These are phyloP conservation scores for Drosophila dives DNA, from an alignment of 2,888 invertebrate genomes.

Conservation along the genomic window DNA sequence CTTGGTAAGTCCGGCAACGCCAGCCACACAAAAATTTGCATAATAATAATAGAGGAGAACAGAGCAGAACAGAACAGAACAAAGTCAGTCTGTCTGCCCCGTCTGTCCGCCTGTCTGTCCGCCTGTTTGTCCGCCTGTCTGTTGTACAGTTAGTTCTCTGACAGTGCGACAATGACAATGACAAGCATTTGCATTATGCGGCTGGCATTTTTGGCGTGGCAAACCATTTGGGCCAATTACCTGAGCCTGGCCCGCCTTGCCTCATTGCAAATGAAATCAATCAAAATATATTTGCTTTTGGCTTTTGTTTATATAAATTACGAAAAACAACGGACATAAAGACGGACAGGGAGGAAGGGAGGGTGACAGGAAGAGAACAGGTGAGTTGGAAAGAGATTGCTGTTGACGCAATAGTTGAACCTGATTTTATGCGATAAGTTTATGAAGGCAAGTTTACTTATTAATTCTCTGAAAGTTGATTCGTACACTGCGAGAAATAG, in stretches of 20 bases:
- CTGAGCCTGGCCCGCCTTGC: constrained; percentile 17
- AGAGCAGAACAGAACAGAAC: not conserved
- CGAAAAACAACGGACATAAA: not conserved
- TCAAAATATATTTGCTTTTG: constrained; percentile 46
- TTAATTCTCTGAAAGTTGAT: not conserved
- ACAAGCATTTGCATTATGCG: constrained; percentile 65
- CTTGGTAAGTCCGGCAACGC: constrained; percentile 69
- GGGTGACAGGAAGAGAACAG: no score
- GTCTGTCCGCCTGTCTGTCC: not conserved
- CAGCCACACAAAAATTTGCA: constrained; percentile 63
- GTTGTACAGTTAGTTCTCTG: constrained; percentile 14
- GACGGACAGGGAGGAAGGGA: no score
- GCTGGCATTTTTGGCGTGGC: constrained; percentile 41
- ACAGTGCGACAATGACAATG: constrained; percentile 25
- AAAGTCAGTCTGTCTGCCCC: not conserved
- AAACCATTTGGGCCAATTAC: constrained; percentile 69
- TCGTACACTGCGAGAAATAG: not conserved
- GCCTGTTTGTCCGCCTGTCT: not conserved
- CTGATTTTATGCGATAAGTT: constrained; percentile 43
- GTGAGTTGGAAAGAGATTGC: not conserved
- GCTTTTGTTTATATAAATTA: constrained; percentile 33
- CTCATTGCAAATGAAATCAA: constrained; percentile 59
- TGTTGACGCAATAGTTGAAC: constrained; percentile 21
- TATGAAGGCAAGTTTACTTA: constrained; percentile 41
- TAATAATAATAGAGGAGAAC: constrained; percentile 67